These are phyloP conservation scores for Trachymyrmex septentrionalis DNA, from an alignment of 1,140 invertebrate species.

Conservation along the genomic window DNA sequence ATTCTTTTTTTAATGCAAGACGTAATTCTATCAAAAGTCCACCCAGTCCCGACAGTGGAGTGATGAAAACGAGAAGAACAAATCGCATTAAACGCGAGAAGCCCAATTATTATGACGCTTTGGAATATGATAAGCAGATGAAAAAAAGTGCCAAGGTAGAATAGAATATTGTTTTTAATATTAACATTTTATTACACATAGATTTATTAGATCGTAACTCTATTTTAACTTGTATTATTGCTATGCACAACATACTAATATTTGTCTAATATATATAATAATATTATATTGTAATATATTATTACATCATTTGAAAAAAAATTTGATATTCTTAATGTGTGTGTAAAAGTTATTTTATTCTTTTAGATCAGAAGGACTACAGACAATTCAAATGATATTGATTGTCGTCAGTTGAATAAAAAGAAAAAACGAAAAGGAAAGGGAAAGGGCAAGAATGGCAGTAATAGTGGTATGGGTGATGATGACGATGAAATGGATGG, in stretches of 20 bases:
- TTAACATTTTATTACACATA: slow-evolving; percentile 6
- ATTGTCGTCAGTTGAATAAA: slow-evolving; percentile 85
- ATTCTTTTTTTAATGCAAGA: slow-evolving; percentile 91
- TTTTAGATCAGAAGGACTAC: slow-evolving; percentile 85
- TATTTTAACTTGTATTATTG: neutral
- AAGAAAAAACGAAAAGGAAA: slow-evolving; percentile 87
- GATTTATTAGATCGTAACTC: neutral
- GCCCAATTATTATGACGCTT: slow-evolving; percentile 94
- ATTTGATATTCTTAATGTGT: neutral
- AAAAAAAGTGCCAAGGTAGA: slow-evolving; percentile 86
- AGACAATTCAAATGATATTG: slow-evolving; percentile 85
- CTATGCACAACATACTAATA: neutral
- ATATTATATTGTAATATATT: neutral
- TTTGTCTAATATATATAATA: neutral
- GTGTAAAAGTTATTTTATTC: slow-evolving; percentile 41
- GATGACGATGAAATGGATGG: slow-evolving; percentile 88
- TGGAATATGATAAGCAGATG: slow-evolving; percentile 91
- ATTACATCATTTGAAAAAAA: neutral
- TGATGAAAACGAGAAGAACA: slow-evolving; percentile 88
- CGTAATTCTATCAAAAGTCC: slow-evolving; percentile 87
- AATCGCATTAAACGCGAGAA: slow-evolving; percentile 92
- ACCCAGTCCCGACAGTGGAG: slow-evolving; percentile 84
- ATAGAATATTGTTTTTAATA: slow-evolving; percentile 25
- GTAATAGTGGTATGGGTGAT: slow-evolving; percentile 84
- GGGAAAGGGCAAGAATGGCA: slow-evolving; percentile 83